Conservation (phyloP, 2,113 vertebrate species). For the Columba janthina region DNA sequence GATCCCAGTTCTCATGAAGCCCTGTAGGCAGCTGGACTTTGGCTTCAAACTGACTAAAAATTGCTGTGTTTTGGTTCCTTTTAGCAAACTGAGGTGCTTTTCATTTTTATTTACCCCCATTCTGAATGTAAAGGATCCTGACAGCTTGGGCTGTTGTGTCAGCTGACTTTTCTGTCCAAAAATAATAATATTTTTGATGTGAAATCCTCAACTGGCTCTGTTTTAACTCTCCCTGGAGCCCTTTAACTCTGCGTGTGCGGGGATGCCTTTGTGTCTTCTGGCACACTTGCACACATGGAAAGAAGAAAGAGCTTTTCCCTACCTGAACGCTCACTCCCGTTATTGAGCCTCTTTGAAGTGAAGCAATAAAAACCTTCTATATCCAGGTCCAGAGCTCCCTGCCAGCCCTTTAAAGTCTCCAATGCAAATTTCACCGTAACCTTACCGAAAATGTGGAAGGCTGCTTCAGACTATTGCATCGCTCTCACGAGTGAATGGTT, state of each 20-base stretch:
- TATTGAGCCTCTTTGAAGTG: constrained; percentile 15
- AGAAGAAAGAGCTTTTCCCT: constrained; percentile 39
- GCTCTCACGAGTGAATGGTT: rapidly evolving
- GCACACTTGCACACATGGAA: background rate
- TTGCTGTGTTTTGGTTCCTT: background rate
- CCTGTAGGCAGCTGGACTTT: background rate
- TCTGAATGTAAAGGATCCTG: background rate
- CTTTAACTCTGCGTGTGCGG: background rate
- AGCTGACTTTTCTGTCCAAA: constrained; percentile 7
- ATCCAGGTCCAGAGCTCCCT: background rate
- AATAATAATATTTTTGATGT: constrained; percentile 10
- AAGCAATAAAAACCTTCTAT: background rate
- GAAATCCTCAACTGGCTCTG: background rate
- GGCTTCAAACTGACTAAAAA: background rate
- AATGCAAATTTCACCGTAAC: background rate
- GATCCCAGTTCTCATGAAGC: rapidly evolving
- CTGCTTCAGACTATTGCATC: background rate
- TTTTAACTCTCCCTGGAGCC: constrained; percentile 1
- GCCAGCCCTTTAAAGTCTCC: background rate
- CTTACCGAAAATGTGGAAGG: background rate
- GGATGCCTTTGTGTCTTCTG: constrained; percentile 35
- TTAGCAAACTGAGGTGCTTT: background rate
- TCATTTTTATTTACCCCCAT: background rate
- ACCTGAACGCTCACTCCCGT: background rate
- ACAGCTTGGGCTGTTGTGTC: background rate